phyloP scores from a whole-genome alignment of 1,140 invertebrate genomes.

The Drosophila pachea region DNA sequence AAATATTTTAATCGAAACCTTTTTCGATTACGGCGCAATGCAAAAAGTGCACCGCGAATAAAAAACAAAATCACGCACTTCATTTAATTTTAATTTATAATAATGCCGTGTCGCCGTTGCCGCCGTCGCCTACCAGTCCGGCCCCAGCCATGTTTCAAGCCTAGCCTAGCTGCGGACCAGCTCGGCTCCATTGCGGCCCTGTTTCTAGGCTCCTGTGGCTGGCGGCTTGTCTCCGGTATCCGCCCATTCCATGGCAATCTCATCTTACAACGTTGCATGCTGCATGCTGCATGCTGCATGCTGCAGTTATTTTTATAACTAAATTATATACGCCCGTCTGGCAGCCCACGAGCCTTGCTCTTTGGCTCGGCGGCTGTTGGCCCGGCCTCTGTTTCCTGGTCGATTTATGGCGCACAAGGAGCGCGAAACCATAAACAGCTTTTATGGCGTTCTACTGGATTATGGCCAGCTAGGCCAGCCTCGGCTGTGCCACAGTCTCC shows the following conservation, averaged over 20 bases:
- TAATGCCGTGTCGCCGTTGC: constrained; percentile 59
- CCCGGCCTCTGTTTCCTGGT: constrained; percentile 46
- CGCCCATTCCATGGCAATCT: constrained; percentile 57
- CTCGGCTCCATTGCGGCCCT: neutral
- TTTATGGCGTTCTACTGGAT: constrained; percentile 78
- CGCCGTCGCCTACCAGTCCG: constrained; percentile 9
- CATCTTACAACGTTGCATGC: constrained; percentile 57
- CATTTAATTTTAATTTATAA: constrained; percentile 76
- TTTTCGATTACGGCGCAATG: constrained; percentile 46
- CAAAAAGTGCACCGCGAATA: constrained; percentile 20
- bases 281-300: neutral
- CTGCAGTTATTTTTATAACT: constrained; percentile 78
- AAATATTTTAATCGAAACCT: constrained; percentile 75
- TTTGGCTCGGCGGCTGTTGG: neutral
- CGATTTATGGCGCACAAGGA: constrained; percentile 77
- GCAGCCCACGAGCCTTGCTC: constrained; percentile 28
- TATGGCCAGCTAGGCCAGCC: constrained; percentile 48
- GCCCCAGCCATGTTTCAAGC: constrained; percentile 31
- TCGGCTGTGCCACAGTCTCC: constrained; percentile 8
- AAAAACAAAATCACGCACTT: constrained; percentile 69
- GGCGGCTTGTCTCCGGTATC: neutral
- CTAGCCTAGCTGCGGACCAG: constrained; percentile 21
- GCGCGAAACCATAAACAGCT: constrained; percentile 78
- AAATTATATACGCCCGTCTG: constrained; percentile 75
- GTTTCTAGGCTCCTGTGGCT: constrained; percentile 13